Percentiles rank a stretch among this genome's conserved stretches.
Evolutionary conservation across 30 jellyfish, hydroid and myxozoan genomes (phyloP).

Genomic region (Hydractinia symbiolongicarpus): DNA sequence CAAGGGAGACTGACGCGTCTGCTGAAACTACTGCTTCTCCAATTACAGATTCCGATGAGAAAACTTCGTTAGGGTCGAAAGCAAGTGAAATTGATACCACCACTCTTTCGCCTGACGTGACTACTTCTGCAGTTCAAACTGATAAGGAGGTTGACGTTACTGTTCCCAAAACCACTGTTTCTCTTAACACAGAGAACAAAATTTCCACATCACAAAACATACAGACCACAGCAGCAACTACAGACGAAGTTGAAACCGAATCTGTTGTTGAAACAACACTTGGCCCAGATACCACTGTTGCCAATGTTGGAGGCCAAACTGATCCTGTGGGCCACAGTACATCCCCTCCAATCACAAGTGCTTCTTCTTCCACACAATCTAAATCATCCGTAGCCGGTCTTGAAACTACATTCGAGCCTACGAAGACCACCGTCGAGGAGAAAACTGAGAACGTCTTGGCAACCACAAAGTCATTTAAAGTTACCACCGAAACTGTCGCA

Average conservation of each 20-base stretch:
- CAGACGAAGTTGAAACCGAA: not conserved
- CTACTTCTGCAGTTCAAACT: not conserved
- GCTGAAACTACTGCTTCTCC: constrained; percentile 23
- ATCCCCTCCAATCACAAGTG: not conserved
- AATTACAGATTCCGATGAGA: not conserved
- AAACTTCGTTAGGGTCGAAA: no score
- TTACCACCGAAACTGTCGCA: not conserved
- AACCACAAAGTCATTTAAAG: no score
- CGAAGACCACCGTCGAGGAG: no score
- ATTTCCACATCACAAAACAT: not conserved
- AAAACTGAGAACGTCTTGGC: no score
- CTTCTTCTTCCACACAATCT: no score
- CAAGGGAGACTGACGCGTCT: constrained; percentile 8
- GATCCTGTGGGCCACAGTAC: not conserved
- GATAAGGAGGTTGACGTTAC: no score
- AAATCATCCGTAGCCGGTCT: no score
- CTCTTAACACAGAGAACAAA: not conserved
- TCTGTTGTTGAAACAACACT: constrained; percentile 11
- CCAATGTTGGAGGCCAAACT: not conserved
- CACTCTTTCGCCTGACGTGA: not conserved
- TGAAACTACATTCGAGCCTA: no score
- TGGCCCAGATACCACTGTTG: not conserved
- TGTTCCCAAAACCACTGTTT: constrained; percentile 15
- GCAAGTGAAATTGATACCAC: no score
- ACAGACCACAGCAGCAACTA: constrained; percentile 22